Conservation (phyloP, 2,113 vertebrate species). For the Trichechus manatus region DNA sequence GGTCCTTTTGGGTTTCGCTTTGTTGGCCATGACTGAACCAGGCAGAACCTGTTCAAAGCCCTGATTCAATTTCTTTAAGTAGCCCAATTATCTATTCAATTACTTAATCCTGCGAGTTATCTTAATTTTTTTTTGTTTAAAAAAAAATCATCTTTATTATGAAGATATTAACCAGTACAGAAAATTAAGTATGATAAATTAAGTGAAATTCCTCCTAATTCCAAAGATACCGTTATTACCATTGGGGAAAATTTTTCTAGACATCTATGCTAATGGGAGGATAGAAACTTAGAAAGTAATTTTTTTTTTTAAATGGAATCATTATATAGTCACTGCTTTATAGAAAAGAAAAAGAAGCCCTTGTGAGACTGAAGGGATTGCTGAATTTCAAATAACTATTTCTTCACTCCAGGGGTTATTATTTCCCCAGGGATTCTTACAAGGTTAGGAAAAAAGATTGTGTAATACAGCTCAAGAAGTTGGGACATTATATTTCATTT, state of each 20-base stretch:
- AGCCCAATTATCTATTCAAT: background rate
- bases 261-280: background rate
- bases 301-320: background rate
- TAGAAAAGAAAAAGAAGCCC: conserved; percentile 32
- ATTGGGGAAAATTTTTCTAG: conserved; percentile 48
- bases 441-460: conserved; percentile 17
- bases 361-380: conserved; percentile 8
- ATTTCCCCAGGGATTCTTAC: conserved; percentile 26
- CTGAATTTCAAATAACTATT: conserved; percentile 49
- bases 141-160: conserved; percentile 65
- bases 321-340: conserved; percentile 23
- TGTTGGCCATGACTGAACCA: no score
- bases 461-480: background rate
- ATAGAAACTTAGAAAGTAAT: conserved; percentile 8
- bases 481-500: conserved; percentile 32
- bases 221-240: conserved; percentile 10
- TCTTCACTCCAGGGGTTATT: background rate
- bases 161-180: conserved; percentile 37
- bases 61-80: background rate
- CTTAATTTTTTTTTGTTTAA: conserved; percentile 21
- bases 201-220: conserved; percentile 42
- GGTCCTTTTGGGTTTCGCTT: no score
- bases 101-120: conserved; percentile 42
- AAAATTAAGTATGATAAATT: conserved; percentile 60
- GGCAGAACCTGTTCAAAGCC: no score